Evolutionary conservation across 2,888 invertebrate species (phyloP).

Genomic region (Drepana falcataria): DNA sequence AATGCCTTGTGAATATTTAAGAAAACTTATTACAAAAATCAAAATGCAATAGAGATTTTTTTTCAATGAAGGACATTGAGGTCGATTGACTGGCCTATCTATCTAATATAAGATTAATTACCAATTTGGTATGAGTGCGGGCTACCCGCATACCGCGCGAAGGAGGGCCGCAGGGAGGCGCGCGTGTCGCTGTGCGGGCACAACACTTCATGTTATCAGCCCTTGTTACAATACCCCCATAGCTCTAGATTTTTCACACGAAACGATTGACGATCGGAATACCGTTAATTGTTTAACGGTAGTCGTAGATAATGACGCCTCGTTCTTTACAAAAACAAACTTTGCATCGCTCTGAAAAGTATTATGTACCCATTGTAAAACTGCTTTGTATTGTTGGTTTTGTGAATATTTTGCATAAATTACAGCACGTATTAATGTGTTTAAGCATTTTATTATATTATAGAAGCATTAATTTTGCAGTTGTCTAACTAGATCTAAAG

Average conservation of each 20-base stretch:
- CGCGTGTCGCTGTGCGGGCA: conserved; percentile 34
- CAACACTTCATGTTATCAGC: conserved; percentile 45
- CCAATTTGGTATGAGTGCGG: neutral
- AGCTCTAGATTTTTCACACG: conserved; percentile 62
- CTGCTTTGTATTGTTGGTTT: neutral
- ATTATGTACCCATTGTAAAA: neutral
- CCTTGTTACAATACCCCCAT: conserved; percentile 57
- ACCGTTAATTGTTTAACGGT: conserved; percentile 21
- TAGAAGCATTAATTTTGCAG: too few relatives aligned
- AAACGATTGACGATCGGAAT: conserved; percentile 25
- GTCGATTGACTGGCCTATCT: too few relatives aligned
- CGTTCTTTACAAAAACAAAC: conserved; percentile 1
- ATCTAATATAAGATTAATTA: neutral
- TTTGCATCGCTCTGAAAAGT: neutral
- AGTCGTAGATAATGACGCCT: conserved; percentile 1
- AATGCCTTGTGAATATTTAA: too few relatives aligned
- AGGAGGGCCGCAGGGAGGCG: conserved; percentile 9
- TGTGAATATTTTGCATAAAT: neutral
- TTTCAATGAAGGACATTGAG: neutral
- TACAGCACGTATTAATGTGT: neutral
- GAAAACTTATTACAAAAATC: too few relatives aligned
- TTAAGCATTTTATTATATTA: too few relatives aligned
- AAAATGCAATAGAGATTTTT: too few relatives aligned
- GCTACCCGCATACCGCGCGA: neutral
- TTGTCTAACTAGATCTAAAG: neutral